Evolutionary conservation across 1,140 invertebrate species (phyloP).

Genomic region (Leptonema lineaticorne): DNA sequence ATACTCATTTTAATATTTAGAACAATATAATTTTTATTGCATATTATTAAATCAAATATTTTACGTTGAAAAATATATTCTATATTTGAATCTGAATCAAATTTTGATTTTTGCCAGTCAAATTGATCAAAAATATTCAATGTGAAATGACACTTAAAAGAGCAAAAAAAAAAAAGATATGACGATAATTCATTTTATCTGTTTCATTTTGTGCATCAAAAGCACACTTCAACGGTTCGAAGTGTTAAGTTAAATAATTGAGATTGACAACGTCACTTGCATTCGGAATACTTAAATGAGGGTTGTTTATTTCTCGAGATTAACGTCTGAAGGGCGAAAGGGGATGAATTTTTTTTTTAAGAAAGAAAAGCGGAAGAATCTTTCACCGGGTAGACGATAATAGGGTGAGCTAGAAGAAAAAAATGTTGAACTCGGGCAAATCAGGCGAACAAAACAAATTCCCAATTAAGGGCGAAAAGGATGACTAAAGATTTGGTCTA

Average conservation of each 20-base stretch:
- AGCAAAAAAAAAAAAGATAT: too few relatives aligned
- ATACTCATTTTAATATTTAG: too few relatives aligned
- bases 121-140: too few relatives aligned
- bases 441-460: slow-evolving; percentile 42
- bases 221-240: slow-evolving; percentile 13
- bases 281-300: slow-evolving; percentile 24
- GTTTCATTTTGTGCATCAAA: slow-evolving; percentile 13
- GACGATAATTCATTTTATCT: not conserved
- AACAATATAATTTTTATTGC: too few relatives aligned
- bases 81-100: too few relatives aligned
- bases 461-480: slow-evolving; percentile 38
- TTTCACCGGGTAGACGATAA: not conserved
- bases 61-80: too few relatives aligned
- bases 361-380: too few relatives aligned
- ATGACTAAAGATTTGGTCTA: slow-evolving; percentile 14
- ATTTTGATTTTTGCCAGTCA: too few relatives aligned
- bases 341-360: too few relatives aligned
- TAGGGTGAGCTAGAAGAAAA: not conserved
- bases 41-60: too few relatives aligned
- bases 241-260: slow-evolving; percentile 19
- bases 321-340: slow-evolving; percentile 15
- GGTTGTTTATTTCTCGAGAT: slow-evolving; percentile 39
- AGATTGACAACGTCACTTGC: slow-evolving; percentile 32
- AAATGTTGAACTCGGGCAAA: slow-evolving; percentile 34
- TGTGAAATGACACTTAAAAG: too few relatives aligned